Conservation (phyloP, 2,888 invertebrate genomes). For the Pocota personata region DNA sequence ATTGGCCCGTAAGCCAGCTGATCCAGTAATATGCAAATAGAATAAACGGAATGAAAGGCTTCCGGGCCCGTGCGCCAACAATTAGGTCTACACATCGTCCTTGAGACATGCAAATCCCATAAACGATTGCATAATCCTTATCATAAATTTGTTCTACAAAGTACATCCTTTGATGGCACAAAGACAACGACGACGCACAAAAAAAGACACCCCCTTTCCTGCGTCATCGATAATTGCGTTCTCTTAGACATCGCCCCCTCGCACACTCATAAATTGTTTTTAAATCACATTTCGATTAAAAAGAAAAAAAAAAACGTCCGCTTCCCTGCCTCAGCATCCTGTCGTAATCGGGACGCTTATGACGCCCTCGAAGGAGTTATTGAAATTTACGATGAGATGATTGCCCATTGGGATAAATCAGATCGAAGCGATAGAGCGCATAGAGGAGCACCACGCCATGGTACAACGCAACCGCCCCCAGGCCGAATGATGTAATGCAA, state of each 20-base stretch:
- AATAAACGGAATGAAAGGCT: constrained; percentile 4
- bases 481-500: constrained; percentile 63
- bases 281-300: constrained; percentile 47
- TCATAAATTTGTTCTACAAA: constrained; percentile 26
- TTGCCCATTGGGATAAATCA: constrained; percentile 67
- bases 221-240: constrained; percentile 13
- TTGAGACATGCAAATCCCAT: constrained; percentile 57
- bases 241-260: not conserved
- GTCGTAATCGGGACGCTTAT: constrained; percentile 35
- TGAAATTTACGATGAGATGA: constrained; percentile 72
- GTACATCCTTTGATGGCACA: constrained; percentile 23
- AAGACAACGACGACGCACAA: not conserved
- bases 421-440: constrained; percentile 66
- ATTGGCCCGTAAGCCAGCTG: constrained; percentile 5
- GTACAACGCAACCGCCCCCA: not conserved
- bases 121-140: constrained; percentile 59
- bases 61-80: constrained; percentile 20
- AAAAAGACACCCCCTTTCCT: not conserved
- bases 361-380: constrained; percentile 61
- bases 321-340: not conserved
- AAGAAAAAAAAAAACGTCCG: constrained; percentile 6
- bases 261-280: constrained; percentile 37
- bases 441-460: not conserved
- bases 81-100: constrained; percentile 53
- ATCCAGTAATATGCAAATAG: constrained; percentile 54